Base-by-base conservation (phyloP, 1,140 invertebrate genomes). In the Amyelois transitella region DNA sequence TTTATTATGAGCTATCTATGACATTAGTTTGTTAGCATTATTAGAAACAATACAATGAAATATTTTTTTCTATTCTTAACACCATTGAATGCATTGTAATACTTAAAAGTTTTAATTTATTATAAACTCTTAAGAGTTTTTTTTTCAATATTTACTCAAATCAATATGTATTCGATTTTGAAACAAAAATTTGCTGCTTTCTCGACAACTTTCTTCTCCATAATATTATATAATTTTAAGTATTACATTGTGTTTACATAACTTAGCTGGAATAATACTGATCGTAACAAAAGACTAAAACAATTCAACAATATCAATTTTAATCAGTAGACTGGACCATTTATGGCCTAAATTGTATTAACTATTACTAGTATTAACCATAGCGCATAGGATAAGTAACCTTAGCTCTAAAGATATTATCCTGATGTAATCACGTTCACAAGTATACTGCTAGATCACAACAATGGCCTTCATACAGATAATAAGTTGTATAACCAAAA, bases 381-480 rank as follows among this genome's bases (percentile, higher is more conserved):
- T 28, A 28, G 25, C 7, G 2, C 7, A 8, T 28, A 28, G 25
- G 12, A 28, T 32, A 14, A 14, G 17, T 6, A 32, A 10, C 28
- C 6, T 32, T 14, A 14, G n/a, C 1, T 38, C n/a, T n/a, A n/a
- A 38, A 38, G 32, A 4, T 14, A 5, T 38, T 17, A 51, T 51
- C 18, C 38, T 51, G 17, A 21, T 52, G 38, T 60, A 47, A 43
- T 38, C 47, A 50, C 21, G 32, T 14, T 49, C 24, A 43, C 43
- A 50, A 53, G 53, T 54, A 58, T 47, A 55, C 53, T 51, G 56
- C 61, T 63, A 50, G 51, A 49, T 58, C 25, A 48, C 51, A 62
- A 53, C 49, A 43, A 58, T 48, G 55, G 55, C 55, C 56, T 63
- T 63, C 49, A 48, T 58, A 49, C 18, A 45, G 53, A 59, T 63